Conservation (phyloP, 2,888 invertebrate genomes). For the Scrobipalpa costella region DNA sequence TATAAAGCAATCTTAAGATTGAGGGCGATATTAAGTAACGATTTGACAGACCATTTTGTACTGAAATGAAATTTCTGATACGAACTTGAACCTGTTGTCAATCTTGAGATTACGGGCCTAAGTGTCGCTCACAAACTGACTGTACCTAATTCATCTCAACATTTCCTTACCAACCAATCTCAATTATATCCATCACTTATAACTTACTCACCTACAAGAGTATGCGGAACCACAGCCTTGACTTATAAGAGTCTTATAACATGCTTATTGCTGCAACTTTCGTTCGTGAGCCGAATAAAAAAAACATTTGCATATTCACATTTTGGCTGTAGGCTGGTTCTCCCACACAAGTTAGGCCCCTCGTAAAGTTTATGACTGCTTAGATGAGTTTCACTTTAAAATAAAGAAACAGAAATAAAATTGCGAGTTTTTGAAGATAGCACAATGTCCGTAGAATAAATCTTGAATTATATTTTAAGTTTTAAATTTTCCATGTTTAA, state of each 20-base stretch:
- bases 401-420: not conserved
- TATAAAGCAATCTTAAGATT: too few relatives aligned
- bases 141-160: not conserved
- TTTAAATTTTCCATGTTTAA: not conserved
- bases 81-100: too few relatives aligned
- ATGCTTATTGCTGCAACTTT: slow-evolving; percentile 37
- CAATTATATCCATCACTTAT: not conserved
- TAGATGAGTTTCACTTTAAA: slow-evolving; percentile 26
- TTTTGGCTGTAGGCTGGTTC: slow-evolving; percentile 17
- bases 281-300: slow-evolving; percentile 36
- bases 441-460: too few relatives aligned
- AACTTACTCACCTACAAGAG: slow-evolving; percentile 15
- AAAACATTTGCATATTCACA: slow-evolving; percentile 31
- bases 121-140: not conserved
- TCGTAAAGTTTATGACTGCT: slow-evolving; percentile 24
- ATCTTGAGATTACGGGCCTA: too few relatives aligned
- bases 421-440: too few relatives aligned
- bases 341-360: slow-evolving; percentile 22
- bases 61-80: too few relatives aligned
- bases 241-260: slow-evolving; percentile 37
- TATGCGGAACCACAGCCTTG: slow-evolving; percentile 40
- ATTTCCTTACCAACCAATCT: not conserved
- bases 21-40: too few relatives aligned
- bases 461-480: not conserved
- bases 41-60: too few relatives aligned